Evolutionary conservation across 2,888 invertebrate species (phyloP).

Genomic region (Coremacera marginata): DNA sequence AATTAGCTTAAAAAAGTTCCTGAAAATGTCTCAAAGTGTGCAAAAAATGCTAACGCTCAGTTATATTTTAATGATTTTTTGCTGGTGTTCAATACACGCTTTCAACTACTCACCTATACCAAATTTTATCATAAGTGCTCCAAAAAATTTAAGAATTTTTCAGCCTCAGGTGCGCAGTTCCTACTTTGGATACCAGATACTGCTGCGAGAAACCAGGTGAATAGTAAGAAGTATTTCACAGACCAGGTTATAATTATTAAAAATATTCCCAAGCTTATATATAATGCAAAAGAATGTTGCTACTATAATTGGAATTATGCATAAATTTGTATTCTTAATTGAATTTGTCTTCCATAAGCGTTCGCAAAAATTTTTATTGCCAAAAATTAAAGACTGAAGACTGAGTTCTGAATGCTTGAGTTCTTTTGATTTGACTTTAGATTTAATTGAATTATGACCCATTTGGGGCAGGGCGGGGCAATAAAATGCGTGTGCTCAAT

Average conservation of each 20-base stretch:
- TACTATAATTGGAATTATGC: too few species aligned
- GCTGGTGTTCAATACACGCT: conserved; percentile 35
- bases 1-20: background rate
- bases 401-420: background rate
- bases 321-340: background rate
- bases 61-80: background rate
- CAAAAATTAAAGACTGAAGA: too few species aligned
- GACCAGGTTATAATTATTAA: too few species aligned
- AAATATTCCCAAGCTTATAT: background rate
- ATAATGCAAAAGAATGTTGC: background rate
- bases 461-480: background rate
- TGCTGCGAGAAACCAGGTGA: conserved; percentile 64
- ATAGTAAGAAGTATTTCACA: conserved; percentile 23
- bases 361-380: background rate
- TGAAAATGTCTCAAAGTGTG: conserved; percentile 7
- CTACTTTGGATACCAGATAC: conserved; percentile 65
- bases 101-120: conserved; percentile 65
- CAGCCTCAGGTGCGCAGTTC: conserved; percentile 61
- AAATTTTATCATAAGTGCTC: conserved; percentile 57
- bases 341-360: background rate
- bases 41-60: conserved; percentile 1
- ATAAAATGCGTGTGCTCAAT: too few species aligned
- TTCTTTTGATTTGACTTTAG: conserved; percentile 38
- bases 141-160: conserved; percentile 54
- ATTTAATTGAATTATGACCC: conserved; percentile 47